These are phyloP conservation scores for Hypotaenidia okinawae DNA, from an alignment of 2,797 vertebrate genomes.

Conservation along the genomic window DNA sequence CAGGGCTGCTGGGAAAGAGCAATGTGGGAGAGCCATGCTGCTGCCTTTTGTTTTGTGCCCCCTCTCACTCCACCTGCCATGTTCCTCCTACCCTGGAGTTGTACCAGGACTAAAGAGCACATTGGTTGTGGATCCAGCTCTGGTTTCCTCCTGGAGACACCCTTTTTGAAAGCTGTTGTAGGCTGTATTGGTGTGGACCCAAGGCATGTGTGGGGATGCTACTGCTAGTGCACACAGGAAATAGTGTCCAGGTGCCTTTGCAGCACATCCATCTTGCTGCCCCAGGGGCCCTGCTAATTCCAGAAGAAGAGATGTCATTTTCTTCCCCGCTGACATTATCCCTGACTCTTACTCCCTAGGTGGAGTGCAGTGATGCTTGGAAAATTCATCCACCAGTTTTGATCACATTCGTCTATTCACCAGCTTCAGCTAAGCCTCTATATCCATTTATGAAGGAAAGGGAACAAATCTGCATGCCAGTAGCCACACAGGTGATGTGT, in stretches of 20 bases:
- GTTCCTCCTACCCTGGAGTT: not conserved
- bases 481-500: not conserved
- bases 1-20: not conserved
- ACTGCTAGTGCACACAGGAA: not conserved
- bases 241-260: not conserved
- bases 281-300: not conserved
- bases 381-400: not conserved
- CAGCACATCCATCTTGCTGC: not conserved
- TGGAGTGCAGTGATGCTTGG: not conserved
- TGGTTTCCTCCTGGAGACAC: not conserved
- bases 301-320: not conserved
- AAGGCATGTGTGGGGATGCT: accelerated
- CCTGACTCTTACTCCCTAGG: not conserved
- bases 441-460: not conserved
- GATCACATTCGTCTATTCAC: not conserved
- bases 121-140: not conserved
- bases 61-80: accelerated
- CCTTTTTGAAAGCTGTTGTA: not conserved
- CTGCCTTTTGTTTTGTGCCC: not conserved
- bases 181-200: not conserved
- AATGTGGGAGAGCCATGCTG: not conserved
- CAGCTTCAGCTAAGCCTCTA: not conserved
- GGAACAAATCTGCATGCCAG: not conserved
- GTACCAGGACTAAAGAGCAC: not conserved
- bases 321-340: not conserved